Base-by-base conservation (phyloP, 53 echinoderm and acorn worm species). In the Luidia sarsii region DNA sequence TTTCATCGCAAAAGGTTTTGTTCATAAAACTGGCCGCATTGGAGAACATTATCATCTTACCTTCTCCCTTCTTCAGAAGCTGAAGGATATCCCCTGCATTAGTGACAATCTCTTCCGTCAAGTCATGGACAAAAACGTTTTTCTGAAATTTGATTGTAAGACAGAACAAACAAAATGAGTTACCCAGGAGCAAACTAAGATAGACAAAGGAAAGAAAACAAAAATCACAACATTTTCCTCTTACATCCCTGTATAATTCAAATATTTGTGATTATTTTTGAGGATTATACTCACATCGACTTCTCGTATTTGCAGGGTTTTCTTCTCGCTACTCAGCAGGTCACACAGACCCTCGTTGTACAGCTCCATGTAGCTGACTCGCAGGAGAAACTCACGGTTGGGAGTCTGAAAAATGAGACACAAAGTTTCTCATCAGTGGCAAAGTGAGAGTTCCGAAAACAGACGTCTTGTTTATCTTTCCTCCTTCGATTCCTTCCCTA, bases 351-450 rank as follows among this genome's bases (percentile, higher is more conserved):
- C 73, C 39, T 95, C 95, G 36, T 95, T 95, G 75, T 95, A 92
- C 45, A 95, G 49, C 79, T 95, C 95, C 77, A 89, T 63, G 65
- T 95, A 95, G 66, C 90, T 90, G 7, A 88, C 90, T 39, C 95
- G 70, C 2, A 92, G 88, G 4, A 95, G 86, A 54, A 88, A 95
- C 53, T 92, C 92, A 23, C 95, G 82, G 16, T 92, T 83, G 33
- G 88, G 83, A 1, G 89, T 83, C 95, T 95, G 49, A 33, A 64
- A 57, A 16, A 75, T 2, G 20, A 63, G 5, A 33, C 28, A n/a
- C n/a, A n/a, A n/a, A n/a, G n/a, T n/a, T n/a, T n/a, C n/a, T n/a
- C n/a, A n/a, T n/a, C n/a, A n/a, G n/a, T n/a, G n/a, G n/a, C n/a
- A n/a, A n/a, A n/a, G n/a, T n/a, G n/a, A n/a, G n/a, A n/a, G n/a